A percentile compares a stretch with the other conserved stretches of the same genome.
Conservation (phyloP, 2,888 invertebrate genomes). For the Drosophila anomelani region DNA sequence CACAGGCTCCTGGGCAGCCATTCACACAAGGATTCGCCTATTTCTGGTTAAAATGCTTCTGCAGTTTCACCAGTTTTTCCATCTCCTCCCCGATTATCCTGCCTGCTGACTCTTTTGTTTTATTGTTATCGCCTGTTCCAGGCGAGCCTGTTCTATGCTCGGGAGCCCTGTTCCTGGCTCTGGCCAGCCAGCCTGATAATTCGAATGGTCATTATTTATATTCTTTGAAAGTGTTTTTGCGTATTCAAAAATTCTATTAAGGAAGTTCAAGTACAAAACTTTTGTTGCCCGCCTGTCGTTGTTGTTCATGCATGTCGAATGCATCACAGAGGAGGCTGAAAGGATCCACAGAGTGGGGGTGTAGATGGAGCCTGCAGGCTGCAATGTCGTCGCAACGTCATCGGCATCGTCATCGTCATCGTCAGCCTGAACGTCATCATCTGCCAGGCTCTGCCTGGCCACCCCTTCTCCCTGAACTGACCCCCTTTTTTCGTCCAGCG, state of each 20-base stretch:
- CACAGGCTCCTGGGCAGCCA: slow-evolving; percentile 1
- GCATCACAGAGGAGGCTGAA: slow-evolving; percentile 53
- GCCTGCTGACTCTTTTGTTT: slow-evolving; percentile 56
- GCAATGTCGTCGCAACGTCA: slow-evolving; percentile 66
- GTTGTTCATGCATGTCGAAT: slow-evolving; percentile 76
- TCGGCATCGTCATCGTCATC: slow-evolving; percentile 47
- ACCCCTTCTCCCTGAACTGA: not conserved
- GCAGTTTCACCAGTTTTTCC: slow-evolving; percentile 2
- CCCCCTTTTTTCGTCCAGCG: slow-evolving; percentile 26
- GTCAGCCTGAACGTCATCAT: slow-evolving; percentile 42
- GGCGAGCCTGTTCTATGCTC: slow-evolving; percentile 4
- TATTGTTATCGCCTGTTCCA: slow-evolving; percentile 63
- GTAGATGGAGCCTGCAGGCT: slow-evolving; percentile 37
- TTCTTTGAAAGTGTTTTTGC: slow-evolving; percentile 83
- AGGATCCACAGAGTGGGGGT: slow-evolving; percentile 25
- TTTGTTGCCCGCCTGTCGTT: slow-evolving; percentile 47
- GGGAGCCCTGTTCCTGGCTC: slow-evolving; percentile 6
- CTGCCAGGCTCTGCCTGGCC: slow-evolving; percentile 2
- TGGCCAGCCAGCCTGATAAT: slow-evolving; percentile 73
- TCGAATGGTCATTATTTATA: slow-evolving; percentile 84
- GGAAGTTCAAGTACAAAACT: slow-evolving; percentile 79
- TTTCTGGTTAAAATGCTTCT: slow-evolving; percentile 10
- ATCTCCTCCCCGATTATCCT: not conserved
- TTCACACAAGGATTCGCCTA: slow-evolving; percentile 30
- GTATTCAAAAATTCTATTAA: slow-evolving; percentile 84